phyloP scores from a whole-genome alignment of 2,113 vertebrate genomes.

The Typhlomys cinereus region DNA sequence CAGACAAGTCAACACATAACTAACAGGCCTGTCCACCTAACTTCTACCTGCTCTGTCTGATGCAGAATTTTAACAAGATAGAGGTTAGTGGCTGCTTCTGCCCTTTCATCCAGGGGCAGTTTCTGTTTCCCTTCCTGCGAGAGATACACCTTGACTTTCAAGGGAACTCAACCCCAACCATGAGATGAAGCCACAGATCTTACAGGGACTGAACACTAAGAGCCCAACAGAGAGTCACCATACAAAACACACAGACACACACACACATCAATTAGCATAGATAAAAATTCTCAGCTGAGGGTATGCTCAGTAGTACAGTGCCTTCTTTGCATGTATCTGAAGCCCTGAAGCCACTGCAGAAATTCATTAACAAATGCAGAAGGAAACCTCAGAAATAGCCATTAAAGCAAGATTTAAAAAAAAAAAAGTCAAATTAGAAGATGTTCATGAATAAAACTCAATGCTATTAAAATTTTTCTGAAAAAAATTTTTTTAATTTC shows the following conservation, averaged over 20 bases:
- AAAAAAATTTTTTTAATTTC: neutral
- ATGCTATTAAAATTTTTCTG: neutral
- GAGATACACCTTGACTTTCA: neutral
- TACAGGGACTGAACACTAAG: neutral
- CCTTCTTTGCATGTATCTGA: neutral
- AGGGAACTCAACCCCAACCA: neutral
- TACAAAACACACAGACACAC: neutral
- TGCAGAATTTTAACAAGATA: neutral
- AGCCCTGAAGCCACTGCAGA: neutral
- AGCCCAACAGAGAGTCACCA: neutral
- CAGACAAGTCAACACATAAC: neutral
- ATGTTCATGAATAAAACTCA: neutral
- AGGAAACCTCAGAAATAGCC: conserved; percentile 22
- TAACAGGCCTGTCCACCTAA: neutral
- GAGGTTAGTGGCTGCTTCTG: neutral
- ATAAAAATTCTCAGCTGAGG: too few relatives aligned
- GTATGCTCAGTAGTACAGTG: neutral
- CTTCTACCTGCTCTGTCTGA: neutral
- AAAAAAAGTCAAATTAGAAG: conserved; percentile 9
- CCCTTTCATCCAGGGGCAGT: neutral
- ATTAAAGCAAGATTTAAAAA: neutral
- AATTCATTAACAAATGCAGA: neutral
- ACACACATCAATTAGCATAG: neutral
- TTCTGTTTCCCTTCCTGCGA: neutral
- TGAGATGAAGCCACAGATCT: neutral